Conservation (phyloP, 2,888 invertebrate genomes). For the Tenodera sinensis region DNA sequence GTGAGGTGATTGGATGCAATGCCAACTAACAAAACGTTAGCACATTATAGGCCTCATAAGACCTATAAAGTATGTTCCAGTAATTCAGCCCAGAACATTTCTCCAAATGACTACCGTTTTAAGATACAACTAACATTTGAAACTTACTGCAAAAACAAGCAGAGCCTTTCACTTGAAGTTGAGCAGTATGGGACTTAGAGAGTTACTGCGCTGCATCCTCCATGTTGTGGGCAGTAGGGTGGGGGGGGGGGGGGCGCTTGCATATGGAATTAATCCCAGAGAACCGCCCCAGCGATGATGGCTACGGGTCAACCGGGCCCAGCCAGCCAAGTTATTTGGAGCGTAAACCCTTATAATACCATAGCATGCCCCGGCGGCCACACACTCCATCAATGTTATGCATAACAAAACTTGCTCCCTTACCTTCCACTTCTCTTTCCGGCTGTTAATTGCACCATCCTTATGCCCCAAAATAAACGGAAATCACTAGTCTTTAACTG, state of each 20-base stretch:
- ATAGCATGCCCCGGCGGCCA: neutral
- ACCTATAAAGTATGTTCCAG: too few relatives aligned
- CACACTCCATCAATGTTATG: neutral
- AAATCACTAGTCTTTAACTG: too few relatives aligned
- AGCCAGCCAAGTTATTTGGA: conserved; percentile 1
- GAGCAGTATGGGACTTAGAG: neutral
- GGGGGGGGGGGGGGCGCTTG: neutral
- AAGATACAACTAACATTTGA: too few relatives aligned
- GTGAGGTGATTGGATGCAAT: too few relatives aligned
- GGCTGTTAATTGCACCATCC: too few relatives aligned
- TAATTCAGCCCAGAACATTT: too few relatives aligned
- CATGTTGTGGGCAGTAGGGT: neutral
- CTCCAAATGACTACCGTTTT: too few relatives aligned
- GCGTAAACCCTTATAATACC: conserved; percentile 4
- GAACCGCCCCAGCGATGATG: neutral
- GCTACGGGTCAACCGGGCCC: conserved; percentile 1
- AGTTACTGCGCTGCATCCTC: neutral
- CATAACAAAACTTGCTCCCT: neutral
- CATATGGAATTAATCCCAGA: conserved; percentile 12
- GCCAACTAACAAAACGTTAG: too few relatives aligned
- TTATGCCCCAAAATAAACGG: too few relatives aligned
- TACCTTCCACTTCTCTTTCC: neutral
- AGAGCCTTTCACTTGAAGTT: neutral
- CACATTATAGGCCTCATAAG: too few relatives aligned
- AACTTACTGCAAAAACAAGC: neutral